Evolutionary conservation across 1,140 invertebrate genomes (phyloP), one percentile per base, ranked within the genome.

Genomic region (Asobara japonica): DNA sequence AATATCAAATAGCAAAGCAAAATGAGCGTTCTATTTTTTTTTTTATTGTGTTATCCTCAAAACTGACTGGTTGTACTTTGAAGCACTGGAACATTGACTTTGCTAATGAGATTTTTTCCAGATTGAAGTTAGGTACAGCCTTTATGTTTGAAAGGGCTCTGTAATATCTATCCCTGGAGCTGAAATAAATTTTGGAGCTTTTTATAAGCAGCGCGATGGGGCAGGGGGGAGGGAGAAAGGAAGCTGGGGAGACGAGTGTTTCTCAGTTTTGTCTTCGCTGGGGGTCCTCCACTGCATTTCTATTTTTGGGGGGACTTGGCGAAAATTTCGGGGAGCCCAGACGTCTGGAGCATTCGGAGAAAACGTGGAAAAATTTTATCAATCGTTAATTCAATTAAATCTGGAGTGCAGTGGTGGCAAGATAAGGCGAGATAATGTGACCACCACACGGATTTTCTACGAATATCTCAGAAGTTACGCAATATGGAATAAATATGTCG

Each of bases 251-350:
- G 41, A 45, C 41, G 41, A 56, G 51, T 56, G 22, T 56, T 56
- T 56, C 51, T 56, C 25, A 22, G 60, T 62, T 62, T 62, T 62
- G 60, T 56, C 51, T 69, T 69, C 51, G 67, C 67, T 69, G 67
- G 67, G 67, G 67, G 67, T 69, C 67, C 10, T 69, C 48, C 11
- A 51, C 67, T 33, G 65, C 16, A 45, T 61, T 69, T 69, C 67
- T 69, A 69, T 69, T 56, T 69, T 69, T 69, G 56, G 67, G 13
- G 56, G 51, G 13, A 11, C 31, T 27, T 69, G 29, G 13, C 29
- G 11, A 13, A 22, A 69, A 31, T 30, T 68, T 69, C 67, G 31
- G 41, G 29, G 67, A 20, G 27, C 13, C 31, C 30, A 33, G 60
- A 16, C 45, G 16, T 22, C 61, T 61, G 7, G 61, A 69, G 67